Evolutionary conservation across 2,113 vertebrate genomes (phyloP), one percentile per base, ranked within the genome.

Genomic region (Eptatretus burgeri): DNA sequence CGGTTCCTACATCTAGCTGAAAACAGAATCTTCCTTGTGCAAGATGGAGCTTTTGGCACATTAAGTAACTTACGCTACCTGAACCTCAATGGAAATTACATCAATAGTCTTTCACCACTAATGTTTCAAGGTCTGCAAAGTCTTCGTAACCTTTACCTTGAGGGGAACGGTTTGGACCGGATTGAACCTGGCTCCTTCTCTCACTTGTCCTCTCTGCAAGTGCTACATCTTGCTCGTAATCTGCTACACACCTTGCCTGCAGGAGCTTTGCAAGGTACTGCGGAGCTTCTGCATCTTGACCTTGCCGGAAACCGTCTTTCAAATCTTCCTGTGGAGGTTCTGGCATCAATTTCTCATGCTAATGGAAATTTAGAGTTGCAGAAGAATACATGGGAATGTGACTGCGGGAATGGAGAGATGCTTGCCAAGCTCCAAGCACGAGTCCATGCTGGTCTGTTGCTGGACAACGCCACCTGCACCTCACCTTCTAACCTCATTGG

Each of bases 1-100:
- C 89, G 96, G 79, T 83, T 98, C 70, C 79, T 98, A 62, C 89
- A 98, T 70, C 76, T 98, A 71, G 91, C 89, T 70, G 93, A 96
- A 79, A 98, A 98, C 73, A 79, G 83, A 64, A 96, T 98, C 73
- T 80, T 81, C 2, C 69, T 81, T 68, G 91, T 98, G 70, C 86
- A 96, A 65, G 85, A 98, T 71, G 75, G 78, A 63, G 88, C 91
- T 70, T 98, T 98, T 74, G 84, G 80, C 74, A 87, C 95, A 77
- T 80, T 98, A 78, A 80, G 56, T 12, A 17, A n/a, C 9, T 20
- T 60, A n/a, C 56, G 11, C n/a, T 20, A 20, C 56, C 56, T 60
- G 12, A n/a, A 60, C n/a, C 56, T 60, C n/a, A 60, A 20, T 12
- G 56, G 56, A n/a, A 60, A 60, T 20, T n/a, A 10, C 10, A 9